Evolutionary conservation across 2,888 invertebrate genomes (phyloP).

Genomic region (Microchrysa polita): DNA sequence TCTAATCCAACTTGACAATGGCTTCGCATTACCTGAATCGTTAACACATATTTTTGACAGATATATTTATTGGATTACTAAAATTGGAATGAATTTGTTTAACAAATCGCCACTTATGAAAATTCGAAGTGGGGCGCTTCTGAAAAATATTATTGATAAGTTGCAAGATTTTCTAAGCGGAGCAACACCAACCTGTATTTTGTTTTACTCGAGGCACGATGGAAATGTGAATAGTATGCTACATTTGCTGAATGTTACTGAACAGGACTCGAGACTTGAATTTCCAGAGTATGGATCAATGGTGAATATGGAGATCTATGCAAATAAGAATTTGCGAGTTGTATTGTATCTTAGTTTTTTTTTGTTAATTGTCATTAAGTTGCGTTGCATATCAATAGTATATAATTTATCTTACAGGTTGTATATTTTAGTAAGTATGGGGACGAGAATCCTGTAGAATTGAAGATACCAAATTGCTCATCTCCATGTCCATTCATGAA

Average conservation of each 20-base stretch:
- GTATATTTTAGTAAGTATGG: not conserved
- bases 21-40: slow-evolving; percentile 76
- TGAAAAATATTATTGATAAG: slow-evolving; percentile 72
- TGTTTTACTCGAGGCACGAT: slow-evolving; percentile 80
- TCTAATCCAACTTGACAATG: slow-evolving; percentile 70
- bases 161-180: slow-evolving; percentile 58
- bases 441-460: slow-evolving; percentile 18
- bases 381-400: too few relatives aligned
- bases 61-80: slow-evolving; percentile 53
- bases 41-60: slow-evolving; percentile 70
- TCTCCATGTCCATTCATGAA: slow-evolving; percentile 20
- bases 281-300: slow-evolving; percentile 78
- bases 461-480: slow-evolving; percentile 30
- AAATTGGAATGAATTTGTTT: slow-evolving; percentile 54
- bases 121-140: slow-evolving; percentile 74
- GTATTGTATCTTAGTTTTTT: slow-evolving; percentile 16
- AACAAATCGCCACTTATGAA: slow-evolving; percentile 71
- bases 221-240: slow-evolving; percentile 76
- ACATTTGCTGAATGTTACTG: slow-evolving; percentile 72
- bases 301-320: slow-evolving; percentile 73
- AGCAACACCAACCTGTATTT: slow-evolving; percentile 65
- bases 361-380: too few relatives aligned
- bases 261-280: slow-evolving; percentile 59
- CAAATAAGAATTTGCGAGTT: slow-evolving; percentile 66
- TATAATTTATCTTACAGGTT: slow-evolving; percentile 22